Percentiles rank a stretch among this genome's conserved stretches.
phyloP scores from a whole-genome alignment of 2,797 vertebrate species.

The Nyctibius grandis region DNA sequence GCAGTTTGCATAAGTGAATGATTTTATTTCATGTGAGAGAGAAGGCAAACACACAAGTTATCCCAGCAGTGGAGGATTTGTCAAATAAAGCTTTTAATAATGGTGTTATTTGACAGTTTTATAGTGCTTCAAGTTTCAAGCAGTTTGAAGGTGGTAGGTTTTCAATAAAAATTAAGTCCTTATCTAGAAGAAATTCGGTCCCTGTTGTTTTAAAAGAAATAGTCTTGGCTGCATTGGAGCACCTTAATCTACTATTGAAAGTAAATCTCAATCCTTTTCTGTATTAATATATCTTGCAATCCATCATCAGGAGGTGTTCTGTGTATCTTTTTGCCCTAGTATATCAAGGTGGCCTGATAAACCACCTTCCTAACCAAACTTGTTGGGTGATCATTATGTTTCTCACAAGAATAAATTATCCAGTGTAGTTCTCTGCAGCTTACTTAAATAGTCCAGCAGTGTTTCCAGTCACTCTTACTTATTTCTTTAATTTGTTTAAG shows the following conservation, averaged over 20 bases:
- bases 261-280: conserved; percentile 82
- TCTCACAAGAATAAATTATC: conserved; percentile 79
- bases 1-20: conserved; percentile 79
- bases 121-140: conserved; percentile 74
- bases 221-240: conserved; percentile 67
- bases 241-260: conserved; percentile 77
- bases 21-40: conserved; percentile 77
- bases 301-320: conserved; percentile 76
- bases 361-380: conserved; percentile 77
- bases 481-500: conserved; percentile 72
- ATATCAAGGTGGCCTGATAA: conserved; percentile 80
- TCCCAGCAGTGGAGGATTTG: conserved; percentile 75
- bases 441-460: conserved; percentile 70
- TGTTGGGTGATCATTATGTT: conserved; percentile 81
- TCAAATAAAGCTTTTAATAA: conserved; percentile 82
- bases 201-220: conserved; percentile 75
- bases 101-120: conserved; percentile 78
- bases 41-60: conserved; percentile 73
- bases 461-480: conserved; percentile 68
- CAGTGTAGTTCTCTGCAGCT: conserved; percentile 67
- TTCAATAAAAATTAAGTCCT: conserved; percentile 82
- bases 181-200: conserved; percentile 72
- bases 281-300: conserved; percentile 79
- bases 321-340: conserved; percentile 72
- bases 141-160: conserved; percentile 79